Evolutionary conservation across 2,113 vertebrate genomes (phyloP).

Genomic region (Pholis gunnellus): DNA sequence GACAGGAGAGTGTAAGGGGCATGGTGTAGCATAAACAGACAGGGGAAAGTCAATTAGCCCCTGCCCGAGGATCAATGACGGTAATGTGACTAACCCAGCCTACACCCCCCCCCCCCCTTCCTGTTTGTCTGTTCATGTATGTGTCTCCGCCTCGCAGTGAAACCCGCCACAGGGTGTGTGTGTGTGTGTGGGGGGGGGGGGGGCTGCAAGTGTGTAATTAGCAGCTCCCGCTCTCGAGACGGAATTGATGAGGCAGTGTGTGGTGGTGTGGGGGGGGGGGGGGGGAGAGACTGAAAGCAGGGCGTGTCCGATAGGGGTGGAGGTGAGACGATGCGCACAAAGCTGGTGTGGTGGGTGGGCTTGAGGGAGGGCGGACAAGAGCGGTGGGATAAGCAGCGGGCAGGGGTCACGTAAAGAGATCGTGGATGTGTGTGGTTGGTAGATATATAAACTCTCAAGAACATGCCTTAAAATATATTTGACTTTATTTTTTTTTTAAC

Average conservation of each 20-base stretch:
- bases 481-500: not conserved
- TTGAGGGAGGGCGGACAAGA: not conserved
- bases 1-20: slow-evolving; percentile 57
- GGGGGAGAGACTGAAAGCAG: slow-evolving; percentile 13
- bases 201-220: slow-evolving; percentile 71
- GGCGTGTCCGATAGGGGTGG: slow-evolving; percentile 3
- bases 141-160: slow-evolving; percentile 41
- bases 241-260: slow-evolving; percentile 50
- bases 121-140: slow-evolving; percentile 59
- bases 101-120: slow-evolving; percentile 29
- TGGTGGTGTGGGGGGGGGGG: slow-evolving; percentile 6
- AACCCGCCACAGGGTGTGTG: slow-evolving; percentile 41
- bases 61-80: slow-evolving; percentile 81
- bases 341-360: not conserved
- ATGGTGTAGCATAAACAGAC: slow-evolving; percentile 76
- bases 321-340: not conserved
- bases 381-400: not conserved
- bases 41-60: slow-evolving; percentile 83
- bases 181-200: slow-evolving; percentile 9
- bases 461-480: not conserved
- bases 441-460: not conserved
- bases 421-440: no score
- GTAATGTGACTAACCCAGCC: slow-evolving; percentile 80
- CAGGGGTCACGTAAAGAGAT: no score
- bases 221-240: slow-evolving; percentile 57